Evolutionary conservation across 2,797 vertebrate species (phyloP).

Genomic region (Graptemys geographica): DNA sequence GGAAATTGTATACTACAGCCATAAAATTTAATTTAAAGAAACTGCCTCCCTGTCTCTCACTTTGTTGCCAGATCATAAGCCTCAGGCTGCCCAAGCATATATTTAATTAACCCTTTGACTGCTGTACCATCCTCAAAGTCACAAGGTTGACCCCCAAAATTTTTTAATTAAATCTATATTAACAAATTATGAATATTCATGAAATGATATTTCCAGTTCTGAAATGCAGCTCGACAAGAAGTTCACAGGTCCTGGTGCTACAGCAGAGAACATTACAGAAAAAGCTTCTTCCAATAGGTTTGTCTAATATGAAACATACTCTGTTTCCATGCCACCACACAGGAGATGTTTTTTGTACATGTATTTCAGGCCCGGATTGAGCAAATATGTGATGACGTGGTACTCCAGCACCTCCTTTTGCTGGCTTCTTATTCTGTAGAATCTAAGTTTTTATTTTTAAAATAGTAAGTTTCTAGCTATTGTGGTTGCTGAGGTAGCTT

Average conservation of each 20-base stretch:
- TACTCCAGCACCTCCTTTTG: background rate
- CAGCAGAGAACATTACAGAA: background rate
- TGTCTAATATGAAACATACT: too few species aligned
- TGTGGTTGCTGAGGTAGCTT: background rate
- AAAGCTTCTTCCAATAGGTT: background rate
- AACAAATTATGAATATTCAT: slow-evolving; percentile 1
- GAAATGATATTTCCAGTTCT: background rate
- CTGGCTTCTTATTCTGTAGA: background rate
- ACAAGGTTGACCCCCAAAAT: background rate
- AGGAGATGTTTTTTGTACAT: background rate
- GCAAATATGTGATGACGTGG: background rate
- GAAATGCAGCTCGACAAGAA: background rate
- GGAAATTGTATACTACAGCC: background rate
- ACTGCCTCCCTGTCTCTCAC: background rate
- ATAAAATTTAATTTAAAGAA: slow-evolving; percentile 5
- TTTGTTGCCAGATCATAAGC: background rate
- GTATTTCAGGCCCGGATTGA: background rate
- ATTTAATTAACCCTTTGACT: background rate
- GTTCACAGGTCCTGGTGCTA: background rate
- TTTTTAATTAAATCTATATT: slow-evolving; percentile 21
- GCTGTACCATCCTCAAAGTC: background rate
- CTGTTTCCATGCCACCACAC: background rate
- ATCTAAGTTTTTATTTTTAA: background rate
- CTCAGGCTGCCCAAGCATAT: background rate
- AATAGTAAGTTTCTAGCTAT: background rate